Evolutionary conservation across 2,113 vertebrate genomes (phyloP), one percentile per base, ranked within the genome.

Genomic region (Glaucidium brasilianum): DNA sequence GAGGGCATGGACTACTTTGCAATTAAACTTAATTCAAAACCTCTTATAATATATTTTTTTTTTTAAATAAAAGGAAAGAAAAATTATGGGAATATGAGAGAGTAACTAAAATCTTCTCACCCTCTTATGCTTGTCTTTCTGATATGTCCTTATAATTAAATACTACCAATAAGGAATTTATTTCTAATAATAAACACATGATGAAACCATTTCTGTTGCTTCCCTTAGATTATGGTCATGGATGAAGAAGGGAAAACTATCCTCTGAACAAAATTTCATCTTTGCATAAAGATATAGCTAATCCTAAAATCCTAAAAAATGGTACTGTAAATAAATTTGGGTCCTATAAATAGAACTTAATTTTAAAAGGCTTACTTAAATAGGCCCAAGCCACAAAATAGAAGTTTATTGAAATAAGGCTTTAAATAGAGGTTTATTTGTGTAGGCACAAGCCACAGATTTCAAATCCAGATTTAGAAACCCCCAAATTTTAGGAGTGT

Each of bases 361-460:
- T 97, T 97, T 96, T 83, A 63, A 96, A 97, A 96, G 67, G 69
- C 77, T 96, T 96, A 94, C 92, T 90, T 95, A 96, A 95, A 96
- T 85, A 92, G 93, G 41, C 76, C 85, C 34, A 93, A 94, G 66
- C 95, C 94, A 95, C 97, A 96, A 95, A 97, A 94, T 49, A 95
- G 69, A 87, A 89, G 94, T 94, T 94, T 92, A 91, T 95, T 97
- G 88, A 92, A 94, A 75, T 58, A 89, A n/a, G 29, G 39, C 53
- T 97, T 97, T 97, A 97, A 95, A 91, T 85, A 94, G 83, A 94
- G 94, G 91, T 89, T 89, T 97, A 78, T 97, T 97, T 97, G 77
- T 90, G 74, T 73, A 95, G 26, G 63, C 94, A 79, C 41, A 96
- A 92, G 45, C 89, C 89, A 95, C 88, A 95, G 1, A 85, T 85